A percentile compares a stretch with the other conserved stretches of the same genome.
phyloP scores from a whole-genome alignment of 2,113 vertebrate species.

The Alethe diademata region DNA sequence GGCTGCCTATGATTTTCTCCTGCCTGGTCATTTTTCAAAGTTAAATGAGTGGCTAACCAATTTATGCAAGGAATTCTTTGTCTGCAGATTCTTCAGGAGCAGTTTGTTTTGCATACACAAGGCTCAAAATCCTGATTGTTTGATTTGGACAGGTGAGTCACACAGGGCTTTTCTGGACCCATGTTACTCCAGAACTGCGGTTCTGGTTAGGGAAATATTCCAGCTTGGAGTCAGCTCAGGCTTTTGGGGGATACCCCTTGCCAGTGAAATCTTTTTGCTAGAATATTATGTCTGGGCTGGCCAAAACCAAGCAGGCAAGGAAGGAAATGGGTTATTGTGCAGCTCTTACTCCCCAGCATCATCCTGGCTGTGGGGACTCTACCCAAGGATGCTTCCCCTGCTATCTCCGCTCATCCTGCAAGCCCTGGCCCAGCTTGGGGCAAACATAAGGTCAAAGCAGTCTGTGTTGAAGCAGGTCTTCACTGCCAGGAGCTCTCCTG shows the following conservation, averaged over 20 bases:
- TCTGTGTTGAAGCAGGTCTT: neutral
- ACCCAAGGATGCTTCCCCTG: neutral
- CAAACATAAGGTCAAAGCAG: neutral
- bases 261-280: constrained; percentile 62
- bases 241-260: constrained; percentile 61
- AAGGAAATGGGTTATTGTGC: constrained; percentile 1
- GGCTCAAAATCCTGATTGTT: constrained; percentile 45
- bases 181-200: constrained; percentile 29
- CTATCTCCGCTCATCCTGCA: neutral
- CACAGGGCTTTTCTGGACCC: constrained; percentile 49
- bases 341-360: neutral
- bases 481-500: neutral
- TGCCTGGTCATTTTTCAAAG: constrained; percentile 58
- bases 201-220: constrained; percentile 55
- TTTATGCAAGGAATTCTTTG: constrained; percentile 64
- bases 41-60: constrained; percentile 45
- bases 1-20: constrained; percentile 52
- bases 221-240: neutral
- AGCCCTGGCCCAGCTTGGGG: neutral
- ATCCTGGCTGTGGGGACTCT: neutral
- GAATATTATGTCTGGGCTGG: neutral
- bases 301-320: neutral
- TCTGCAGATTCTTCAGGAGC: constrained; percentile 61
- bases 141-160: constrained; percentile 35
- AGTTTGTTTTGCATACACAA: constrained; percentile 59